phyloP scores from a whole-genome alignment of 2,113 vertebrate species.

The Motacilla alba region DNA sequence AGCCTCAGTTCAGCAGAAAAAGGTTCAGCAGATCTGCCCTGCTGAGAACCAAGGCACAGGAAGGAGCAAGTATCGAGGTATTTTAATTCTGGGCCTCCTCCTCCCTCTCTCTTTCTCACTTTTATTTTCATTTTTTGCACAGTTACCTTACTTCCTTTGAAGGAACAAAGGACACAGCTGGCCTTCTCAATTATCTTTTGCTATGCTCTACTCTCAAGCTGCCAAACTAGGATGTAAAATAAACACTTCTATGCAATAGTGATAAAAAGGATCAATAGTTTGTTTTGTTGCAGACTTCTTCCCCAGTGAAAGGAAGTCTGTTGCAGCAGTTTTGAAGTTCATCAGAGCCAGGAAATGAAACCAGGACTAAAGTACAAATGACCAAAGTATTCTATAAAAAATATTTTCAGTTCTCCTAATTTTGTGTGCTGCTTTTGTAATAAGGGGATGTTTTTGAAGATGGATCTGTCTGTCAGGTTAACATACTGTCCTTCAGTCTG shows the following conservation, averaged over 20 bases:
- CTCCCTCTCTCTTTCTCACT: background rate
- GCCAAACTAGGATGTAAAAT: background rate
- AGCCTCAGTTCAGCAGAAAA: background rate
- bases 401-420: background rate
- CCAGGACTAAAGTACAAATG: background rate
- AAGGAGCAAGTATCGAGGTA: background rate
- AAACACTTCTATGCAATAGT: background rate
- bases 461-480: background rate
- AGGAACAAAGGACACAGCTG: background rate
- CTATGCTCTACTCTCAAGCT: background rate
- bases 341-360: slow-evolving; percentile 27
- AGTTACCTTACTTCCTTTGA: background rate
- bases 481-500: background rate
- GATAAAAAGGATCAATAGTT: background rate
- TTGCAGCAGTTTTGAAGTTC: background rate
- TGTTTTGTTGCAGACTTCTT: background rate
- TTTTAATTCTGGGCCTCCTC: background rate
- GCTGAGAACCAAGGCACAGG: background rate
- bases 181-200: background rate
- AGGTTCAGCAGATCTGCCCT: background rate
- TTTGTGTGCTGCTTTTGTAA: background rate
- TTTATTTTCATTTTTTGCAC: slow-evolving; percentile 24
- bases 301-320: background rate
- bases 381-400: background rate
- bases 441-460: background rate